Conservation (phyloP, 2,113 vertebrate genomes). For the Lonchura striata region DNA sequence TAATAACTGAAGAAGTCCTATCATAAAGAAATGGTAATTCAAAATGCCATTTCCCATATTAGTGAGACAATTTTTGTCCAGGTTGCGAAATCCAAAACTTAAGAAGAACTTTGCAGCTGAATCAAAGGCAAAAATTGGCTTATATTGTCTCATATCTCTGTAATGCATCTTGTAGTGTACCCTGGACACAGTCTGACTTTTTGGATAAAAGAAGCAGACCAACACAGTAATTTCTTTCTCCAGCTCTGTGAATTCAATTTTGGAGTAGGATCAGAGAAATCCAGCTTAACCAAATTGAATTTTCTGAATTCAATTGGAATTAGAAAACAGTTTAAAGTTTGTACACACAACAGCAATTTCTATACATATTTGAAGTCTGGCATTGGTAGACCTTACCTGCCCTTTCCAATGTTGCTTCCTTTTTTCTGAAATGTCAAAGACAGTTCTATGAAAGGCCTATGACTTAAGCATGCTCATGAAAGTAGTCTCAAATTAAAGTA, state of each 20-base stretch:
- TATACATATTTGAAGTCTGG: neutral
- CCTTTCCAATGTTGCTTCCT: neutral
- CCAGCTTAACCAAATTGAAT: neutral
- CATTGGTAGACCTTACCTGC: neutral
- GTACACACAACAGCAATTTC: neutral
- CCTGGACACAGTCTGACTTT: neutral
- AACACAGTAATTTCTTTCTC: neutral
- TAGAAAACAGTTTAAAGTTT: neutral
- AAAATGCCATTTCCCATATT: neutral
- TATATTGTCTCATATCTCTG: neutral
- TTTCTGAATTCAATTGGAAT: neutral
- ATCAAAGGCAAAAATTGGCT: neutral
- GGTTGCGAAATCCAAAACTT: neutral
- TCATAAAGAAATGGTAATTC: neutral
- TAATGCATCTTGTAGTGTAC: neutral
- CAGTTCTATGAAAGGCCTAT: neutral
- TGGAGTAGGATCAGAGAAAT: neutral
- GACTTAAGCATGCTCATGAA: neutral
- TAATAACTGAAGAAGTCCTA: neutral
- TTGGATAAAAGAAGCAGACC: neutral
- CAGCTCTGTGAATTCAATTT: neutral
- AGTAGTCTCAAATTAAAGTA: neutral
- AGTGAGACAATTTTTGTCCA: neutral
- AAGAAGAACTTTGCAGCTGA: neutral
- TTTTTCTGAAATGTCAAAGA: conserved; percentile 6